These are phyloP conservation scores for Marcusenius ussheri DNA, from an alignment of 2,113 vertebrate genomes.

Conservation along the genomic window DNA sequence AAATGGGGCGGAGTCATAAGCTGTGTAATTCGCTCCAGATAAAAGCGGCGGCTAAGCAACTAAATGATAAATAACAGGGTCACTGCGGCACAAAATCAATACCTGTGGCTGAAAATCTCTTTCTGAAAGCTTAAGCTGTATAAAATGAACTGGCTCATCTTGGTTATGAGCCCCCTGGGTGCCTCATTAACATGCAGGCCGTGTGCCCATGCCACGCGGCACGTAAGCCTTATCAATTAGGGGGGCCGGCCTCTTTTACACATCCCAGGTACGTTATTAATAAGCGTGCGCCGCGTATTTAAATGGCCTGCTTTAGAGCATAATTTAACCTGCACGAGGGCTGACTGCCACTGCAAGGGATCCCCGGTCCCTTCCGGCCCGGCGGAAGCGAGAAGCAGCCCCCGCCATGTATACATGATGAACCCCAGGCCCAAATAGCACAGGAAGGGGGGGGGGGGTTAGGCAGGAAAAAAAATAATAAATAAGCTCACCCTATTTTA, in stretches of 20 bases:
- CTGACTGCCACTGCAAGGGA: neutral
- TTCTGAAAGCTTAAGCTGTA: constrained; percentile 11
- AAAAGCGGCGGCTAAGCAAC: constrained; percentile 6
- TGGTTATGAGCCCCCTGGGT: constrained; percentile 38
- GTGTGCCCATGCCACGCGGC: neutral
- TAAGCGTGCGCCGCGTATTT: neutral
- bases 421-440: neutral
- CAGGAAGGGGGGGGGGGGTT: neutral
- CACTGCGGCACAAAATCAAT: constrained; percentile 14
- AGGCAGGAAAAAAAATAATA: neutral
- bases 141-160: constrained; percentile 29
- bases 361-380: neutral
- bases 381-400: neutral
- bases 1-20: neutral
- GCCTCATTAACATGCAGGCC: constrained; percentile 12
- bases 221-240: neutral
- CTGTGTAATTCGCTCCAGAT: constrained; percentile 8
- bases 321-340: neutral
- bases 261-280: neutral
- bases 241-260: neutral
- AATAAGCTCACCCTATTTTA: constrained; percentile 37
- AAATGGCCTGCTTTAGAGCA: neutral
- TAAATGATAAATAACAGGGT: constrained; percentile 14
- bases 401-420: neutral
- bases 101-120: constrained; percentile 7